Percentiles rank a stretch among this genome's conserved stretches.
Evolutionary conservation across 2,113 vertebrate species (phyloP).

Genomic region (Elachura formosa): DNA sequence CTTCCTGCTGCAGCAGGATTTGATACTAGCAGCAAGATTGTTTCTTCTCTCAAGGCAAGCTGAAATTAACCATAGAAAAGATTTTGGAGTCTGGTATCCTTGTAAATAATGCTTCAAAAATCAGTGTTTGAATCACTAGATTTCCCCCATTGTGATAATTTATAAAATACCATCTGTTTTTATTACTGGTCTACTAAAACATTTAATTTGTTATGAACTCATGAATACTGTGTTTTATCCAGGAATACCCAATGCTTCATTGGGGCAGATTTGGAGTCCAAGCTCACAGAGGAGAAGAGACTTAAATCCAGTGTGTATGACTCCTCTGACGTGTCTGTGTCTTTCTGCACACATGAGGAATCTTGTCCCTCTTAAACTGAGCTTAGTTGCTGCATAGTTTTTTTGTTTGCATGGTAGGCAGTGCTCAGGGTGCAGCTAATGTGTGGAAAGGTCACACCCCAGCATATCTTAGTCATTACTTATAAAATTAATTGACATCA

Average conservation of each 20-base stretch:
- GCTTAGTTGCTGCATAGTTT: background rate
- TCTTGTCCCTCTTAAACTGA: background rate
- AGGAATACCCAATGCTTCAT: background rate
- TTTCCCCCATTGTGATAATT: background rate
- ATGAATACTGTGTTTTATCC: background rate
- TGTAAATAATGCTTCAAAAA: background rate
- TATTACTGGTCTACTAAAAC: background rate
- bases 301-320: background rate
- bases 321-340: rapidly evolving
- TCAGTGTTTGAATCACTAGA: background rate
- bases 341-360: background rate
- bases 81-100: background rate
- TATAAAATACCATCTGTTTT: background rate
- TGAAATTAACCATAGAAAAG: background rate
- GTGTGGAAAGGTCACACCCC: background rate
- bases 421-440: background rate
- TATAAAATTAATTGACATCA: background rate
- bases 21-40: background rate
- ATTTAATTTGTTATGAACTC: background rate
- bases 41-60: background rate
- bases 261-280: background rate
- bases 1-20: constrained; percentile 6
- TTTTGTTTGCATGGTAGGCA: rapidly evolving
- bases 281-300: background rate
- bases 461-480: background rate